Evolutionary conservation across 2,113 vertebrate genomes (phyloP), one percentile per base, ranked within the genome.

Genomic region (Clarias magur): DNA sequence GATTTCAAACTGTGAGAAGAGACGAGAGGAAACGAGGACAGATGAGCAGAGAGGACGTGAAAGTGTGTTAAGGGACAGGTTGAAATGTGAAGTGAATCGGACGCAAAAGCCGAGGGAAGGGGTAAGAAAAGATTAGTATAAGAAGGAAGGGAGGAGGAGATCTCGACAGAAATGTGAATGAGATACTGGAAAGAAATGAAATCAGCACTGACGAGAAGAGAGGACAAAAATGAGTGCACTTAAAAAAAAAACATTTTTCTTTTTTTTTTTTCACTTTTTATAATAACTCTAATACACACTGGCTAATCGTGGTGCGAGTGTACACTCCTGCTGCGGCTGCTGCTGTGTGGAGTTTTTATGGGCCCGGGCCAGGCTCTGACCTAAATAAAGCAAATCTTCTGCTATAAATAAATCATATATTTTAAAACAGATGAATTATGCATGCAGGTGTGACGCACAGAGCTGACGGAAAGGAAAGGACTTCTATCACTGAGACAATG

Each of bases 331-430:
- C 54, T 59, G 53, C 7, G 48, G 48, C 53, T 62, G 73, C 86
- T 87, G 67, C 80, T 85, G 19, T 23, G 30, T 30, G 10, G 23
- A 16, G 68, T 42, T 82, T 72, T 75, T 80, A 86, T 81, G 79
- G 73, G 72, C 72, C 65, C 16, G 23, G 30, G 57, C n/a, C 54
- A 79, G 12, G 75, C 80, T 84, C 63, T 88, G 88, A 86, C 86
- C 89, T 89, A 88, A 63, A 90, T 89, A 83, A 86, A 59, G 83
- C 38, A 86, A 23, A 53, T 54, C 83, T 87, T 86, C 65, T 83
- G 79, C 81, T 85, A 87, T 89, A 84, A 90, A 89, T 89, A 90
- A 90, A 85, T 90, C 67, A 90, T 90, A 84, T 60, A 88, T 87
- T 89, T 89, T 86, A 86, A 90, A 90, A 78, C 81, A 2, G 85